Conservation (phyloP, 2,888 invertebrate genomes). For the Belgica antarctica region DNA sequence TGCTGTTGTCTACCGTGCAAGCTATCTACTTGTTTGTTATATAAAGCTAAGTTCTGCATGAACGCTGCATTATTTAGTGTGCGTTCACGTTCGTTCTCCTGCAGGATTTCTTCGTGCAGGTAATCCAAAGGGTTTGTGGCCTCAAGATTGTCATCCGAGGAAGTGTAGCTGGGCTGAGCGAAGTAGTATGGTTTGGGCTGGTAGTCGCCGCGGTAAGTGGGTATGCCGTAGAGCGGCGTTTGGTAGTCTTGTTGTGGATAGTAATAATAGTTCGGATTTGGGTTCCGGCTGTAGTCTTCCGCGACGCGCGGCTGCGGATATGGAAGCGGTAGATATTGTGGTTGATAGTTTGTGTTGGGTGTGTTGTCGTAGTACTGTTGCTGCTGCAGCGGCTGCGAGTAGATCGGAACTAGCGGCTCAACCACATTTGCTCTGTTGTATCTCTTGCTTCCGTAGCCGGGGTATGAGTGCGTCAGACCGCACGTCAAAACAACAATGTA, state of each 20-base stretch:
- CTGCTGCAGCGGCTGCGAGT: slow-evolving; percentile 13
- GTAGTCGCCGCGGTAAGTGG: slow-evolving; percentile 49
- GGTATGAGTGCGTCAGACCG: slow-evolving; percentile 45
- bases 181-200: slow-evolving; percentile 56
- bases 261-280: slow-evolving; percentile 46
- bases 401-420: slow-evolving; percentile 36
- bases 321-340: slow-evolving; percentile 24
- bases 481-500: slow-evolving; percentile 21
- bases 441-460: slow-evolving; percentile 46
- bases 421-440: slow-evolving; percentile 46
- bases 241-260: slow-evolving; percentile 45
- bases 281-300: slow-evolving; percentile 36
- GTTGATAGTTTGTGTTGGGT: slow-evolving; percentile 1
- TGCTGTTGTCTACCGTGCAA: slow-evolving; percentile 24
- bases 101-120: slow-evolving; percentile 61
- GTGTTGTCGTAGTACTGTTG: background rate
- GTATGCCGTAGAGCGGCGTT: slow-evolving; percentile 47
- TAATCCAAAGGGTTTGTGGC: slow-evolving; percentile 57
- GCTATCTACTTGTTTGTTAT: slow-evolving; percentile 56
- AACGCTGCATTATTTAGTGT: slow-evolving; percentile 60
- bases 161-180: slow-evolving; percentile 53
- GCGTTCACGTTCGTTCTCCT: slow-evolving; percentile 62
- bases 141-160: slow-evolving; percentile 53
- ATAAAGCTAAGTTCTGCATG: slow-evolving; percentile 65
- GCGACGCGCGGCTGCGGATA: background rate